Percentiles rank a stretch among this genome's conserved stretches.
These are phyloP conservation scores for Danionella cerebrum DNA, from an alignment of 2,113 vertebrate genomes.

Conservation along the genomic window DNA sequence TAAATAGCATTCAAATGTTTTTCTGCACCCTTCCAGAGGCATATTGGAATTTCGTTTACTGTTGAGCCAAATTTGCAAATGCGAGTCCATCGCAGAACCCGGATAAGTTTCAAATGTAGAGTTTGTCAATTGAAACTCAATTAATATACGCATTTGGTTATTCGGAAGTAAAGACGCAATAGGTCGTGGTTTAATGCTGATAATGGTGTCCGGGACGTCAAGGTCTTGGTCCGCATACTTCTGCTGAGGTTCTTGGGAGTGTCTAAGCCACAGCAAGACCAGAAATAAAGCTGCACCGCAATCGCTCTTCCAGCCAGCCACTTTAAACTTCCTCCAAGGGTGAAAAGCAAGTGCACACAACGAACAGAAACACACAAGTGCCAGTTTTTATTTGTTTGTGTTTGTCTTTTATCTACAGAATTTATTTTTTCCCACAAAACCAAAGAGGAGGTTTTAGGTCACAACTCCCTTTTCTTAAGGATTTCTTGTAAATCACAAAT, in stretches of 20 bases:
- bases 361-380: background rate
- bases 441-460: too few relatives aligned
- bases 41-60: constrained; percentile 37
- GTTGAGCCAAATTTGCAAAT: constrained; percentile 21
- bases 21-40: constrained; percentile 55
- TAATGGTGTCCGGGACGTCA: constrained; percentile 54
- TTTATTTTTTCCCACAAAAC: too few relatives aligned
- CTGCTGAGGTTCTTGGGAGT: constrained; percentile 40
- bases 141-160: constrained; percentile 56
- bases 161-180: constrained; percentile 53
- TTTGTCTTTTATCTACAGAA: background rate
- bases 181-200: constrained; percentile 44
- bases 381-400: background rate
- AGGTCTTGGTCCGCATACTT: constrained; percentile 55
- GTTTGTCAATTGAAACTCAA: too few relatives aligned
- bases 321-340: constrained; percentile 51
- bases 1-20: constrained; percentile 55
- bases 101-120: constrained; percentile 9
- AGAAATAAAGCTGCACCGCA: constrained; percentile 56
- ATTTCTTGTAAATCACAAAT: too few relatives aligned
- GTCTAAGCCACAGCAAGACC: constrained; percentile 50
- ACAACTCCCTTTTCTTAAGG: too few relatives aligned
- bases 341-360: constrained; percentile 36
- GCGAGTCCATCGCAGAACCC: background rate
- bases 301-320: constrained; percentile 48